These are phyloP conservation scores for Trididemnum clinides DNA, from an alignment of 23 tunicate genomes.

Conservation along the genomic window DNA sequence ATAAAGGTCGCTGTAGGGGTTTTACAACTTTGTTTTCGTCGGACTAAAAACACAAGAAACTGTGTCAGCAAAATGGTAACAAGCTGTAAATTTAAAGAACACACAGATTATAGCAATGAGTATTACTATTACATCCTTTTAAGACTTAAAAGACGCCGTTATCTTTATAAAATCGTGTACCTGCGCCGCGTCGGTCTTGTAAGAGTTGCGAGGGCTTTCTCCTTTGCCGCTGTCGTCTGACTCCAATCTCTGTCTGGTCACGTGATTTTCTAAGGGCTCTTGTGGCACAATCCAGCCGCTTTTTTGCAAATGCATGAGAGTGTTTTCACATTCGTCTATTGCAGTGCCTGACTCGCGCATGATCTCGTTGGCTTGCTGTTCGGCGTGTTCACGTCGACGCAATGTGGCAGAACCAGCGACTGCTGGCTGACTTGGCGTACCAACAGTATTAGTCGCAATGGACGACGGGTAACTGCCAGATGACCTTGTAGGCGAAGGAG, in stretches of 20 bases:
- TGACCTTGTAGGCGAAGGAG: slow-evolving; percentile 7
- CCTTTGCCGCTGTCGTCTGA: slow-evolving; percentile 95
- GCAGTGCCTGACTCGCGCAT: slow-evolving; percentile 72
- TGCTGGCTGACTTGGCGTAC: slow-evolving; percentile 34
- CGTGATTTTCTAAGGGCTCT: slow-evolving; percentile 3
- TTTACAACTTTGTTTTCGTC: too few relatives aligned
- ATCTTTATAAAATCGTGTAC: too few relatives aligned
- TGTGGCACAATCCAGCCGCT: not conserved
- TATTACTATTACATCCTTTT: not conserved
- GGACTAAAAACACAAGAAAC: too few relatives aligned
- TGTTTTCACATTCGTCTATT: slow-evolving; percentile 31
- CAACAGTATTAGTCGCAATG: not conserved
- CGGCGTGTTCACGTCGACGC: slow-evolving; percentile 47
- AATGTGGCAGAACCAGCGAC: slow-evolving; percentile 44
- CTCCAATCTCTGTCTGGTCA: slow-evolving; percentile 56
- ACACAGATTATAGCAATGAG: not conserved
- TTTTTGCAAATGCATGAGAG: slow-evolving; percentile 30
- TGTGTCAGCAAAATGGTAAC: too few relatives aligned
- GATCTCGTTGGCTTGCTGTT: slow-evolving; percentile 49
- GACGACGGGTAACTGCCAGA: not conserved
- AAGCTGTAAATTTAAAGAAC: not conserved
- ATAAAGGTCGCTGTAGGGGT: slow-evolving; percentile 56
- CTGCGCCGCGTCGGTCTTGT: slow-evolving; percentile 53
- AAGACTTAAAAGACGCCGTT: too few relatives aligned
- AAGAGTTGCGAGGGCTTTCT: slow-evolving; percentile 80